Percentiles rank a stretch among this genome's conserved stretches.
Evolutionary conservation across 2,888 invertebrate genomes (phyloP).

Genomic region (Callyntrura guangdongensis): DNA sequence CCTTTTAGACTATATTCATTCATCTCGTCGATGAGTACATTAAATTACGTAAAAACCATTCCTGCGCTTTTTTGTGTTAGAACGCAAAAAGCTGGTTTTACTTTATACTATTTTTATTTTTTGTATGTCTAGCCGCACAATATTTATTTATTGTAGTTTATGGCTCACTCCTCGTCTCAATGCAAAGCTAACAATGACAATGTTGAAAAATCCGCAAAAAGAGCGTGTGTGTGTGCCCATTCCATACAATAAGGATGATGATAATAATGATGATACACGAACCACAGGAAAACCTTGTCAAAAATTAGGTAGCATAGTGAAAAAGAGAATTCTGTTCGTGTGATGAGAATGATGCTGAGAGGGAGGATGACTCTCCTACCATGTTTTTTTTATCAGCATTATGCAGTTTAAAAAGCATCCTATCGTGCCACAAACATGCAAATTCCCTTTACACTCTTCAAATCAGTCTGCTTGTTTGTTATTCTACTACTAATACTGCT

Average conservation of each 20-base stretch:
- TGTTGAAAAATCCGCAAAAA: background rate
- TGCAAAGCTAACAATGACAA: conserved; percentile 2
- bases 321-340: background rate
- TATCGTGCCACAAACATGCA: background rate
- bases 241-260: background rate
- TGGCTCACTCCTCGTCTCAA: background rate
- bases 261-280: conserved; percentile 13
- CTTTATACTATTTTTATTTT: conserved; percentile 13
- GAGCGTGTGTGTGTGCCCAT: background rate
- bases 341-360: background rate
- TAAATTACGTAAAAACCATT: background rate
- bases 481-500: background rate
- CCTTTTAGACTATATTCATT: background rate
- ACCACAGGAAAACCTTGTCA: conserved; percentile 73
- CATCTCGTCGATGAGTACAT: background rate
- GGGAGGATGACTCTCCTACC: background rate
- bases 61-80: background rate
- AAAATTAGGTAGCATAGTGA: conserved; percentile 64
- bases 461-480: background rate
- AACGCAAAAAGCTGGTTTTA: background rate
- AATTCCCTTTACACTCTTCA: background rate
- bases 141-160: background rate
- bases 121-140: conserved; percentile 12
- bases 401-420: conserved; percentile 7
- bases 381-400: conserved; percentile 9